phyloP scores from a whole-genome alignment of 1,140 invertebrate genomes.

The Coelopa frigida region DNA sequence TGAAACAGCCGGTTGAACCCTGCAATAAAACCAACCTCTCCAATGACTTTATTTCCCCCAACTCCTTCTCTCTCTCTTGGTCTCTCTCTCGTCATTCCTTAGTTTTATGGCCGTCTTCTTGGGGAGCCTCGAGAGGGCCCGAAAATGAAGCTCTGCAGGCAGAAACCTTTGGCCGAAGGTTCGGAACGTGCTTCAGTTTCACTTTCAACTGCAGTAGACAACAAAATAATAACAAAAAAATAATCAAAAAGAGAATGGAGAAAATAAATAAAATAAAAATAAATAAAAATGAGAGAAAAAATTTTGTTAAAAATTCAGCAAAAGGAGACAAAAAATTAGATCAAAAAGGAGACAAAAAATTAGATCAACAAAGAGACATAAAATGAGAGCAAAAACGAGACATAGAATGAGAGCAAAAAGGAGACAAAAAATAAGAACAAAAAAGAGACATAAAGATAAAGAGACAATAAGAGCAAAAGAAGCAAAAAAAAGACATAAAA shows the following conservation, averaged over 20 bases:
- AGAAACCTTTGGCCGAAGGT: too few relatives aligned
- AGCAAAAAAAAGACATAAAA: not conserved
- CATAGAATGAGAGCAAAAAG: not conserved
- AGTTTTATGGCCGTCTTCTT: too few relatives aligned
- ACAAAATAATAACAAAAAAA: conserved; percentile 2
- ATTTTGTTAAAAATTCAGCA: too few relatives aligned
- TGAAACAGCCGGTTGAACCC: too few relatives aligned
- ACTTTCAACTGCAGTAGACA: conserved; percentile 1
- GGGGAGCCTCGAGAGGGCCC: too few relatives aligned
- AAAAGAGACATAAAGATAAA: not conserved
- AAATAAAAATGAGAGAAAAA: not conserved
- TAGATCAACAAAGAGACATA: not conserved
- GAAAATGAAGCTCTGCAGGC: too few relatives aligned
- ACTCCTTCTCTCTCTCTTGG: too few relatives aligned
- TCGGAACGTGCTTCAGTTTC: conserved; percentile 1
- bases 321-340: not conserved
- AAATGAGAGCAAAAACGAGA: not conserved
- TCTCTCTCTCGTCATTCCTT: too few relatives aligned
- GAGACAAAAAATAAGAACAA: not conserved
- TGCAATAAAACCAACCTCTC: too few relatives aligned
- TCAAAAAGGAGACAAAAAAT: not conserved
- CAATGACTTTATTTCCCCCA: too few relatives aligned
- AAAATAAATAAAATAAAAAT: conserved; percentile 7
- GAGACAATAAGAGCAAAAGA: not conserved
- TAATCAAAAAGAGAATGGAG: not conserved